These are phyloP conservation scores for Nothobranchius kuhntae DNA, from an alignment of 2,113 vertebrate genomes.

Conservation along the genomic window DNA sequence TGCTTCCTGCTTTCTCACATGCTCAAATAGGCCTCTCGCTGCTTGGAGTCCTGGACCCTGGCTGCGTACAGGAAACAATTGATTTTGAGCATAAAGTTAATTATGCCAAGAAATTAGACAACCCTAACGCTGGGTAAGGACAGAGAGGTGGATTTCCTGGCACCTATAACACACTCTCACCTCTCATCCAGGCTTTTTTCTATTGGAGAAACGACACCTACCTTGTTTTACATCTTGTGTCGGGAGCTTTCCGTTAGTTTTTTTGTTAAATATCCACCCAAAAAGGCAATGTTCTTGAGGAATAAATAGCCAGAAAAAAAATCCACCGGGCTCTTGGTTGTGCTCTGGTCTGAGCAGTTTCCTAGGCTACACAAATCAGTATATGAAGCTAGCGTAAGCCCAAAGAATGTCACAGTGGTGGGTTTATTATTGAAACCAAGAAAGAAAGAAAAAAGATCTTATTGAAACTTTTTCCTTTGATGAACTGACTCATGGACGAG, in stretches of 20 bases:
- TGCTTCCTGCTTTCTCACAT: conserved; percentile 85
- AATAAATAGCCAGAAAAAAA: conserved; percentile 27
- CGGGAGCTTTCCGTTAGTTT: neutral
- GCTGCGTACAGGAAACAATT: conserved; percentile 84
- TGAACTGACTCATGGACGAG: conserved; percentile 86
- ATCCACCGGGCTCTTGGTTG: conserved; percentile 73
- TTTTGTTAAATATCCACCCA: conserved; percentile 21
- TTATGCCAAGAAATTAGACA: conserved; percentile 81
- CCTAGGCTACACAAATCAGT: conserved; percentile 90
- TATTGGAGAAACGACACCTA: conserved; percentile 42
- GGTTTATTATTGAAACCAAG: conserved; percentile 85
- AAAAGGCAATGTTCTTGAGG: conserved; percentile 46
- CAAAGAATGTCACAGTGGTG: conserved; percentile 97
- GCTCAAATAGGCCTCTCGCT: conserved; percentile 80
- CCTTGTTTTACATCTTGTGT: conserved; percentile 33
- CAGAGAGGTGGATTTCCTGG: conserved; percentile 64
- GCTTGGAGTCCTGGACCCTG: conserved; percentile 80
- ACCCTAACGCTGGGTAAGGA: conserved; percentile 57
- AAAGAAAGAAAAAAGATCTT: conserved; percentile 67
- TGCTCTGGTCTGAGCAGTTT: conserved; percentile 87
- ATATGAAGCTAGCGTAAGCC: conserved; percentile 94
- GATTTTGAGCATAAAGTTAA: conserved; percentile 85
- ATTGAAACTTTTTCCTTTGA: conserved; percentile 88
- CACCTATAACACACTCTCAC: conserved; percentile 62
- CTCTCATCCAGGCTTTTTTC: conserved; percentile 33